Base-by-base conservation (phyloP, 2,113 vertebrate species). In the Paralichthys olivaceus region DNA sequence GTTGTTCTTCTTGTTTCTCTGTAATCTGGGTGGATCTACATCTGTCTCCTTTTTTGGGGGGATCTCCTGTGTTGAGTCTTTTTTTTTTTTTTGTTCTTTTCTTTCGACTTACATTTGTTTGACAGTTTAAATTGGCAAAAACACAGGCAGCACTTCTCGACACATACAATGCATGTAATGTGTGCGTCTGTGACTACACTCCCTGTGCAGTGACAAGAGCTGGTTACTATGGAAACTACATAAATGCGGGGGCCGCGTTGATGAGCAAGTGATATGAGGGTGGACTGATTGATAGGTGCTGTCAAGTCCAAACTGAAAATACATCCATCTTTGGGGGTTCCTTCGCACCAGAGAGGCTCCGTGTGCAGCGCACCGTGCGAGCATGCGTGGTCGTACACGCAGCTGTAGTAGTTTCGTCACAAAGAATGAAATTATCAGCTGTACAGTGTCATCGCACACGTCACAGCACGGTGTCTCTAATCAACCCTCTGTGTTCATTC, bases 181-280 rank as follows among this genome's bases (percentile, higher is more conserved):
- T 25, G 25, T 64, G 29, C 56, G 11, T 58, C 49, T 53, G 54
- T 43, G 59, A 72, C 25, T 26, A 63, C 63, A 23, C 76, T 65
- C 56, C 26, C 32, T 17, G 17, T 11, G 2, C 62, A n/a, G 56
- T 74, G 53, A 76, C 49, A 72, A 43, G 53, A 72, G 60, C 63
- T 51, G 25, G 89, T 90, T 87, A 61, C 84, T 73, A 87, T 84
- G 77, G 90, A 56, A 86, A 89, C 88, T 66, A 23, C 69, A 29
- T 56, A 25, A 51, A 70, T 69, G 67, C 8, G 53, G 23, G 60
- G 61, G 69, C 57, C 68, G 40, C 28, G 69, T 26, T 32, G 56
- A 69, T 71, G 34, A 69, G 53, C 29, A 69, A 43, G 53, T 43
- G 67, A 69, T 69, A 69, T 60, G 29, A 54, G 57, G 17, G 63